A percentile compares a stretch with the other conserved stretches of the same genome.
Evolutionary conservation across 2,113 vertebrate genomes (phyloP).

Genomic region (Tupaia tana): DNA sequence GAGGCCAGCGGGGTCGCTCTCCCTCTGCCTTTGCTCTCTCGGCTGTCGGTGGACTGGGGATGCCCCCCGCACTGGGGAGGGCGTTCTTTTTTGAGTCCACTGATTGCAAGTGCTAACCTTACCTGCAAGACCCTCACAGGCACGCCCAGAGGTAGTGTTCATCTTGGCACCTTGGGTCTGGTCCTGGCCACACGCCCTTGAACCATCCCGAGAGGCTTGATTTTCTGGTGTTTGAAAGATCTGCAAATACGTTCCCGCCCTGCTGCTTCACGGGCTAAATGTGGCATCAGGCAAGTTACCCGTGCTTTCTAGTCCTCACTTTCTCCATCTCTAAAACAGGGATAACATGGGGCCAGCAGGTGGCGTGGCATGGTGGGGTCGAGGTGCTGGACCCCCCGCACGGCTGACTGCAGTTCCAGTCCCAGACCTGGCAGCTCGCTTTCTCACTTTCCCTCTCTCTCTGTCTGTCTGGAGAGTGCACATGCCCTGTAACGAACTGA

Average conservation of each 20-base stretch:
- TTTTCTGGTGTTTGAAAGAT: slow-evolving; percentile 49
- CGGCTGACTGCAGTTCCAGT: too few species aligned
- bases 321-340: slow-evolving; percentile 43
- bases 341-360: background rate
- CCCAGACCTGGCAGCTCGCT: too few species aligned
- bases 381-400: too few species aligned
- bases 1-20: background rate
- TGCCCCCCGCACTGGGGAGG: background rate
- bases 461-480: too few species aligned
- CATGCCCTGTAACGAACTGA: too few species aligned
- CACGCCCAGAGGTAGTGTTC: background rate
- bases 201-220: background rate
- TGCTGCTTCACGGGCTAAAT: background rate
- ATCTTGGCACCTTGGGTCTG: background rate
- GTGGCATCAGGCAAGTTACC: background rate
- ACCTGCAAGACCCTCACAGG: background rate
- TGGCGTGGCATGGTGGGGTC: too few species aligned
- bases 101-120: background rate
- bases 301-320: background rate
- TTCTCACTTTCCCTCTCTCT: too few species aligned
- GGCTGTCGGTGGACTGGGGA: background rate
- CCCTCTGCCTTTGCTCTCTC: background rate
- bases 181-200: background rate
- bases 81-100: background rate
- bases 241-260: slow-evolving; percentile 13